Evolutionary conservation across 2,888 invertebrate genomes (phyloP).

Genomic region (Drosophila vallismaia): DNA sequence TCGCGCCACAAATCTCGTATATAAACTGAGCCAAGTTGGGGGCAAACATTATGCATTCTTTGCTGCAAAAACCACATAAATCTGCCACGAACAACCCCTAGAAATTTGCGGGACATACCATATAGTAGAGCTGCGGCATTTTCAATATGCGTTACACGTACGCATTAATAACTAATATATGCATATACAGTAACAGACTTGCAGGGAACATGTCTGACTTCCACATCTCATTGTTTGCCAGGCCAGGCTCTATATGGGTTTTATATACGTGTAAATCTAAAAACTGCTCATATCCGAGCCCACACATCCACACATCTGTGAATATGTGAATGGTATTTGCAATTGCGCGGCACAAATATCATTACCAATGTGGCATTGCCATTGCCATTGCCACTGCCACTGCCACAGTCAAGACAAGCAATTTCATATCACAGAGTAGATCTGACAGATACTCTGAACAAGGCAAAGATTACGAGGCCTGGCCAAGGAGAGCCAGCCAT

Average conservation of each 20-base stretch:
- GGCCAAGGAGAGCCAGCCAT: slow-evolving; percentile 4
- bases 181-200: slow-evolving; percentile 59
- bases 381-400: slow-evolving; percentile 57
- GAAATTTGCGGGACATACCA: slow-evolving; percentile 17
- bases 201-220: slow-evolving; percentile 18
- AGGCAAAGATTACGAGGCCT: slow-evolving; percentile 26
- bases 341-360: slow-evolving; percentile 74
- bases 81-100: slow-evolving; percentile 60
- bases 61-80: slow-evolving; percentile 77
- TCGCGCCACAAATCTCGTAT: slow-evolving; percentile 67
- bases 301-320: slow-evolving; percentile 11
- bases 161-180: slow-evolving; percentile 79
- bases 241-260: slow-evolving; percentile 37
- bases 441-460: slow-evolving; percentile 21
- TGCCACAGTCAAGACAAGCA: slow-evolving; percentile 37
- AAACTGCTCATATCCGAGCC: slow-evolving; percentile 68
- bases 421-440: slow-evolving; percentile 22
- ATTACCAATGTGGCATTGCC: slow-evolving; percentile 68
- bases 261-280: slow-evolving; percentile 67
- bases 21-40: slow-evolving; percentile 59
- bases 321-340: slow-evolving; percentile 53
- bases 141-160: slow-evolving; percentile 78
- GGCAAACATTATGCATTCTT: slow-evolving; percentile 75
- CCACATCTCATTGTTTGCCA: slow-evolving; percentile 69
- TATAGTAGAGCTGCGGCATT: slow-evolving; percentile 28